A percentile compares a stretch with the other conserved stretches of the same genome.
phyloP scores from a whole-genome alignment of 2,797 vertebrate genomes.

The Mallotus villosus region DNA sequence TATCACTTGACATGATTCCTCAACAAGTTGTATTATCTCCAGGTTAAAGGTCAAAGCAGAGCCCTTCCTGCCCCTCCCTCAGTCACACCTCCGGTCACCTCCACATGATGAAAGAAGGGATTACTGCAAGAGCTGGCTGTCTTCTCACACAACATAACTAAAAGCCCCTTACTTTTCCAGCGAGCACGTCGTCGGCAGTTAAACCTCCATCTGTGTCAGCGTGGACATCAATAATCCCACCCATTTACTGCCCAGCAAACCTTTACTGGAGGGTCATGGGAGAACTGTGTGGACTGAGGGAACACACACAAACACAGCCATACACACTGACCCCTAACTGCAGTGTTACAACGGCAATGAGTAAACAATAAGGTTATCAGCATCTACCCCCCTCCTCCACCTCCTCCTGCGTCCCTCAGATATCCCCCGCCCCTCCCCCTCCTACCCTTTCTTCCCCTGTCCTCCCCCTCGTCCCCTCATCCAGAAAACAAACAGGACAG shows the following conservation, averaged over 20 bases:
- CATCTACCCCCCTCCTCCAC: constrained; percentile 37
- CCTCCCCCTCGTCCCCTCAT: constrained; percentile 45
- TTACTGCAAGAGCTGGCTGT: constrained; percentile 48
- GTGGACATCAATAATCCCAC: constrained; percentile 53
- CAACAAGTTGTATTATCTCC: constrained; percentile 47
- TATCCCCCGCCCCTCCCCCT: neutral
- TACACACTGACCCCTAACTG: constrained; percentile 52
- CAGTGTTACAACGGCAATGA: constrained; percentile 64
- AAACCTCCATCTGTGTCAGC: constrained; percentile 52
- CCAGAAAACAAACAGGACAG: constrained; percentile 85
- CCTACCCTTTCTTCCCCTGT: constrained; percentile 45
- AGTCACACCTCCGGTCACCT: constrained; percentile 63
- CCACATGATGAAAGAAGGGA: constrained; percentile 70
- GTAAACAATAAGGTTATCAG: constrained; percentile 83
- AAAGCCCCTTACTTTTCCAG: constrained; percentile 45
- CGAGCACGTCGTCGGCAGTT: constrained; percentile 53
- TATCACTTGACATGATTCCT: constrained; percentile 20
- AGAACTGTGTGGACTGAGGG: constrained; percentile 27
- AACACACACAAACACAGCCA: constrained; percentile 12
- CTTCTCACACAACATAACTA: constrained; percentile 29
- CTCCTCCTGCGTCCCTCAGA: constrained; percentile 30
- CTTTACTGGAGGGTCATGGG: constrained; percentile 50
- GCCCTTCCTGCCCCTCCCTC: constrained; percentile 59
- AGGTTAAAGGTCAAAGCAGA: constrained; percentile 60
- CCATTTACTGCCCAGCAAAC: constrained; percentile 58